Evolutionary conservation across 1,140 invertebrate genomes (phyloP), one percentile per base, ranked within the genome.

Genomic region (Teleopsis dalmanni): DNA sequence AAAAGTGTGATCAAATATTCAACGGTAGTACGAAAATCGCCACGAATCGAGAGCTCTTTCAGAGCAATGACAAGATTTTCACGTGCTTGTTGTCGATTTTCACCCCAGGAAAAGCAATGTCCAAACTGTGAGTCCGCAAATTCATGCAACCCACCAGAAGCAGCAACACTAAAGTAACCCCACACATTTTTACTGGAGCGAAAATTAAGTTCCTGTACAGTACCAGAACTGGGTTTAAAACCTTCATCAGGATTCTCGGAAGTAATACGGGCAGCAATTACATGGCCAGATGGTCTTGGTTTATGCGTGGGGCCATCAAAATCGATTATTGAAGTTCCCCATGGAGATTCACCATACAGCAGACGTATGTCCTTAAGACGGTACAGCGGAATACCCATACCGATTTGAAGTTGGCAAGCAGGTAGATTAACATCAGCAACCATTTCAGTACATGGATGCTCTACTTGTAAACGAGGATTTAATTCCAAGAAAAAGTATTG

Each of bases 401-500:
- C 96, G 63, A 99, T 92, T 77, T 97, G 95, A 6, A 99, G 73
- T 67, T 99, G 97, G 27, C 91, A 90, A 21, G 96, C 95, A 2
- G 96, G 96, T 50, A 99, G 76, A 76, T 99, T 99, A 1, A 99
- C 89, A 73, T 98, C 95, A 3, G 95, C 91, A 7, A 99, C 86
- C 96, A 99, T 99, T 75, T 99, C 97, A 8, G 97, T 99, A 71
- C 96, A 99, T 0, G 97, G 97, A 84, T 99, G 97, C 72, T 99
- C 97, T 10, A 99, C 90, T 77, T 99, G 97, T 21, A 99, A 79
- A 26, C 97, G 78, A 11, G 97, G 97, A 76, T 99, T 99, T 51
- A 99, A 75, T 72, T 99, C 97, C 47, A 99, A 76, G 78, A 99
- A 99, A 72, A 84, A 97, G 71, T 97, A 99, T 31, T 84, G 81